A percentile compares a stretch with the other conserved stretches of the same genome.
phyloP scores from a whole-genome alignment of 2,888 invertebrate species.

The Pachycephus smyrnensis region DNA sequence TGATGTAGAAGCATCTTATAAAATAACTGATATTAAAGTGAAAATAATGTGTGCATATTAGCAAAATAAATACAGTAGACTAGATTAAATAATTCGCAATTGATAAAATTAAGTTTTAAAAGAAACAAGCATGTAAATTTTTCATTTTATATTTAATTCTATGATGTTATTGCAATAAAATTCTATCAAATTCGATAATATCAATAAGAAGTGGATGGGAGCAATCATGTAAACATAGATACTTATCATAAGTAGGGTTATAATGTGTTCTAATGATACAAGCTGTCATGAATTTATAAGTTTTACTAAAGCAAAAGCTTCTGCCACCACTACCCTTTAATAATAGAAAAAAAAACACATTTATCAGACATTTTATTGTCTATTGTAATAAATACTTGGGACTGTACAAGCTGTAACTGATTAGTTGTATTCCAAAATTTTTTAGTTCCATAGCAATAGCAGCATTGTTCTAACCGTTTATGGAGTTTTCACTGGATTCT shows the following conservation, averaged over 20 bases:
- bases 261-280: neutral
- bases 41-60: neutral
- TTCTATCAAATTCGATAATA: neutral
- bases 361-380: neutral
- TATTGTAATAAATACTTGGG: neutral
- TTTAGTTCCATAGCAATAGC: neutral
- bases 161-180: neutral
- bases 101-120: neutral
- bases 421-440: neutral
- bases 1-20: neutral
- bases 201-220: neutral
- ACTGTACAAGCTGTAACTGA: neutral
- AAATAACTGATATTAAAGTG: neutral
- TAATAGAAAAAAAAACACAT: neutral
- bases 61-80: neutral
- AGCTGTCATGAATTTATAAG: neutral
- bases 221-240: neutral
- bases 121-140: neutral
- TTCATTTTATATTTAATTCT: neutral
- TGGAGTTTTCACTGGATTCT: conserved; percentile 48
- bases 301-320: neutral
- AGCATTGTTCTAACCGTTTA: conserved; percentile 46
- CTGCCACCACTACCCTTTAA: neutral
- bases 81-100: neutral
- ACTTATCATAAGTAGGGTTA: neutral